These are phyloP conservation scores for Orchesella cincta DNA, from an alignment of 1,140 invertebrate genomes.

Conservation along the genomic window DNA sequence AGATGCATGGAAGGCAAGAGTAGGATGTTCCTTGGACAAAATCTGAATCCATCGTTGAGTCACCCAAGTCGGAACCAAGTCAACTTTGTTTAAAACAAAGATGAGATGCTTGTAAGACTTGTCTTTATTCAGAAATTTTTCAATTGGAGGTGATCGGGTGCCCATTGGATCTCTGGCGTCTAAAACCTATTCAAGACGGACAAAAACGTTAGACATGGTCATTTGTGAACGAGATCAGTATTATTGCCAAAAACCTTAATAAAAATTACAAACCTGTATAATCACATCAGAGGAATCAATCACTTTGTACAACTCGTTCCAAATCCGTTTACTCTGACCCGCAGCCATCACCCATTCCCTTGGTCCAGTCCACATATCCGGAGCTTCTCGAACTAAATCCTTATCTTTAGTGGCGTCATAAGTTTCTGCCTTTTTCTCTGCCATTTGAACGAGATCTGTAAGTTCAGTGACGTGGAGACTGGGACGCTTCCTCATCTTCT, in stretches of 20 bases:
- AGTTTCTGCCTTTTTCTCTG: constrained; percentile 68
- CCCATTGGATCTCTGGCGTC: constrained; percentile 95
- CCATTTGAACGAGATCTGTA: constrained; percentile 69
- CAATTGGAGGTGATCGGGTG: constrained; percentile 89
- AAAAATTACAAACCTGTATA: constrained; percentile 66
- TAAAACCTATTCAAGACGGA: constrained; percentile 61
- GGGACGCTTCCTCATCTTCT: constrained; percentile 87
- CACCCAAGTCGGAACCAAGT: constrained; percentile 81
- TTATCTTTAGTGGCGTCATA: constrained; percentile 80
- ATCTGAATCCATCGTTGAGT: constrained; percentile 94
- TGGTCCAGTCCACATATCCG: constrained; percentile 69
- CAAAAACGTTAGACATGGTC: background rate
- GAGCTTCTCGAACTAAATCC: constrained; percentile 73
- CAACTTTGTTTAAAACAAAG: constrained; percentile 92
- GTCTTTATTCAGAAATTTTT: constrained; percentile 83
- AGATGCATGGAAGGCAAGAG: constrained; percentile 97
- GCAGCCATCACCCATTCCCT: constrained; percentile 73
- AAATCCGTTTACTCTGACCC: constrained; percentile 95
- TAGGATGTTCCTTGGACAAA: constrained; percentile 91
- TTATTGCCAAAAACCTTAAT: background rate
- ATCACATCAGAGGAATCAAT: constrained; percentile 98
- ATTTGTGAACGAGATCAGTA: too few relatives aligned
- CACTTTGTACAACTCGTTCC: constrained; percentile 99
- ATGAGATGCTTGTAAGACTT: constrained; percentile 93
- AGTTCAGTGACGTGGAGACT: constrained; percentile 74